Conservation (phyloP, 2,888 invertebrate species). For the Lepidochrysops patricia region DNA sequence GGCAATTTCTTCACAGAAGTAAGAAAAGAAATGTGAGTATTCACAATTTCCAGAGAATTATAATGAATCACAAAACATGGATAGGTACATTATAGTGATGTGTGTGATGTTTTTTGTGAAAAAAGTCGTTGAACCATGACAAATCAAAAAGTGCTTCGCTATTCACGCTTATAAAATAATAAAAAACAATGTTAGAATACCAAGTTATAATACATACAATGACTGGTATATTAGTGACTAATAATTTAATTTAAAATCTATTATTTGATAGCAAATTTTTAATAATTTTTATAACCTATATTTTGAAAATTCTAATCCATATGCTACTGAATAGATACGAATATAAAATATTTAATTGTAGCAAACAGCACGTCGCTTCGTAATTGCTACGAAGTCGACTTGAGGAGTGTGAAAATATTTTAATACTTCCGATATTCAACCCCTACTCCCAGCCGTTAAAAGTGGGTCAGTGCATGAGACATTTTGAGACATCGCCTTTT, state of each 20-base stretch:
- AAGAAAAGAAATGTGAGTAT: neutral
- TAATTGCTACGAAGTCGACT: neutral
- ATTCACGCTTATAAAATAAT: neutral
- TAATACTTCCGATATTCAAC: neutral
- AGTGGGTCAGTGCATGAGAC: constrained; percentile 65
- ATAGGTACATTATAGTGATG: neutral
- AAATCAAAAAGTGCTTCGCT: neutral
- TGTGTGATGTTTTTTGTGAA: no score
- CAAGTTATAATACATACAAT: neutral
- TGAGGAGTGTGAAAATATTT: neutral
- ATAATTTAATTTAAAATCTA: no score
- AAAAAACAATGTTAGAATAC: neutral
- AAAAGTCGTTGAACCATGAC: neutral
- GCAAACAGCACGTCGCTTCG: neutral
- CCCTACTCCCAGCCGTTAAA: constrained; percentile 25
- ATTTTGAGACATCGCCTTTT: constrained; percentile 57
- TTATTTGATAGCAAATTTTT: neutral
- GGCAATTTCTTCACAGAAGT: neutral
- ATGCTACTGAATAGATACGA: neutral
- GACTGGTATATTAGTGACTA: no score
- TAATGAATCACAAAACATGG: no score
- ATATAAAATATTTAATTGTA: no score
- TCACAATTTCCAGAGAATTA: neutral
- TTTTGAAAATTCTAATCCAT: neutral
- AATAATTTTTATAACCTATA: no score